Base-by-base conservation (phyloP, 2,113 vertebrate genomes). In the Oophaga pumilio region DNA sequence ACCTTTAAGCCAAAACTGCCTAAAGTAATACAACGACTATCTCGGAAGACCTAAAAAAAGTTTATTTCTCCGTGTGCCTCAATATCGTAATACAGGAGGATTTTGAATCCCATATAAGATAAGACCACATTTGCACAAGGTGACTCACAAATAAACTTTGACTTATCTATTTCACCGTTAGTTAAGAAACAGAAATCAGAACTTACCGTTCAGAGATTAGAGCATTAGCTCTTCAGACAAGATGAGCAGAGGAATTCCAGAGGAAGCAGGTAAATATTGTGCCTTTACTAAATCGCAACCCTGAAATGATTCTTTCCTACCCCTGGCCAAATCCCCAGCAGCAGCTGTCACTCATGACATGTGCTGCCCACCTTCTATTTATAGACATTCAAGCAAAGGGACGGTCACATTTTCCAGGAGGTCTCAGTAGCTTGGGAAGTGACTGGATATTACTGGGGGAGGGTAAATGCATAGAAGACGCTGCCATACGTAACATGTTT, bases 391-490 rank as follows among this genome's bases (percentile, higher is more conserved):
- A 74, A 49, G 81, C 81, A 84, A 49, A 64, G 87, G 71, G 80
- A 83, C 69, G 28, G 80, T 88, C 87, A 88, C 81, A 88, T 88
- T 88, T 88, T 88, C 87, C 87, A 88, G 56, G 80, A 83, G 87
- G 80, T 62, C 73, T 76, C 81, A 68, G 49, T 73, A 66, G 28
- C 53, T 53, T 64, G 87, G 80, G 81, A 88, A 88, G 78, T 56
- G 81, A 83, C 80, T 76, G 81, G 87, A 76, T 73, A 4, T 66
- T 88, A 84, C 59, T 76, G 87, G 87, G 87, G 81, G 80, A 77
- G 87, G 87, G 87, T 83, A 83, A 83, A 64, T 60, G 49, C 59
- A 64, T 66, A 76, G 79, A 76, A 59, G 69, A 82, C 52, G 28
- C 73, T 66, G 59, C 33, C 60, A 66, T 76, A 88, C 81, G 87